These are phyloP conservation scores for Polymixis lichenea DNA, from an alignment of 2,888 invertebrate genomes.

Conservation along the genomic window DNA sequence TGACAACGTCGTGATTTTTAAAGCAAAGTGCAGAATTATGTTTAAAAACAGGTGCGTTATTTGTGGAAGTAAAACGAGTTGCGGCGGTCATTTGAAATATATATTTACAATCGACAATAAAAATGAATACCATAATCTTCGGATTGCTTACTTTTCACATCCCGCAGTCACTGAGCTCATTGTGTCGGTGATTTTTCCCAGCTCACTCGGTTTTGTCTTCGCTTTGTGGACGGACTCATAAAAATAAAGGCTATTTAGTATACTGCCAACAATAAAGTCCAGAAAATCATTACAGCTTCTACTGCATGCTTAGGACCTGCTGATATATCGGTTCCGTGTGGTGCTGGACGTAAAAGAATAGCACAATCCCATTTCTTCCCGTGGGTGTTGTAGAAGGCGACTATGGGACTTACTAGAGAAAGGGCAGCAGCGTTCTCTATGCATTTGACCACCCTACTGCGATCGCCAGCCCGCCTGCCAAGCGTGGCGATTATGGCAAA, in stretches of 20 bases:
- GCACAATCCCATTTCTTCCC: too few species aligned
- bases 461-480: too few species aligned
- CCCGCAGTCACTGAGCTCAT: conserved; percentile 44
- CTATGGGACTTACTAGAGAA: too few species aligned
- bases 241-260: conserved; percentile 48
- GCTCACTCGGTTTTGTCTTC: conserved; percentile 31
- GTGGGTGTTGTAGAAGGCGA: too few species aligned
- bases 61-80: conserved; percentile 52
- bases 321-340: too few species aligned
- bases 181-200: conserved; percentile 39
- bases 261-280: conserved; percentile 39
- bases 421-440: too few species aligned
- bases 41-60: conserved; percentile 48
- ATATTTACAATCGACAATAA: conserved; percentile 54
- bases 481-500: too few species aligned
- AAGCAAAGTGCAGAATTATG: conserved; percentile 58
- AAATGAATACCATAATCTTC: conserved; percentile 44
- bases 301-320: conserved; percentile 19
- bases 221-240: conserved; percentile 45
- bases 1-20: conserved; percentile 38
- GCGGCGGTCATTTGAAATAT: conserved; percentile 51
- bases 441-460: too few species aligned
- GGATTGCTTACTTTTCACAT: conserved; percentile 53
- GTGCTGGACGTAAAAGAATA: too few species aligned
- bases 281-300: conserved; percentile 34